Evolutionary conservation across 2,888 invertebrate genomes (phyloP).

Genomic region (Trachelus troglodyta): DNA sequence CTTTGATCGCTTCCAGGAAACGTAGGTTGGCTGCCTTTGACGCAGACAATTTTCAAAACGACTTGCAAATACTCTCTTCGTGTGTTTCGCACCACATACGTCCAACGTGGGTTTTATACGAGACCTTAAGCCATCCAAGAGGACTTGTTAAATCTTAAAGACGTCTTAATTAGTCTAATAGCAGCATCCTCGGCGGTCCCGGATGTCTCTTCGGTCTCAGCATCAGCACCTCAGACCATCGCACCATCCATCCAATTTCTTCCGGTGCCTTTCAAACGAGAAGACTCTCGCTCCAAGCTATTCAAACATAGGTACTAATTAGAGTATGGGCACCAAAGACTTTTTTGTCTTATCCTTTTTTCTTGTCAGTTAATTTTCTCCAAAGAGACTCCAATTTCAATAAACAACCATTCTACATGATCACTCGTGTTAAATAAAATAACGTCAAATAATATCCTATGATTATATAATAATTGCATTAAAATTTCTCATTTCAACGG

Average conservation of each 20-base stretch:
- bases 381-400: not conserved
- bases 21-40: not conserved
- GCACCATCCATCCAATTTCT: slow-evolving; percentile 42
- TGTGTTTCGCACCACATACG: not conserved
- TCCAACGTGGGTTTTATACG: not conserved
- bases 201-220: slow-evolving; percentile 20
- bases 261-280: slow-evolving; percentile 27
- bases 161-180: slow-evolving; percentile 53
- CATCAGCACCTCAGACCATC: slow-evolving; percentile 26
- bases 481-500: not conserved
- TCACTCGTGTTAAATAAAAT: not conserved
- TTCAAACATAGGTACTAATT: slow-evolving; percentile 42
- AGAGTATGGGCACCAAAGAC: slow-evolving; percentile 12
- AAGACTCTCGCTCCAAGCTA: slow-evolving; percentile 27
- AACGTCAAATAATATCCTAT: not conserved
- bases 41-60: not conserved
- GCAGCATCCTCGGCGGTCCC: slow-evolving; percentile 43
- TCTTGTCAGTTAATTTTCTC: not conserved
- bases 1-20: not conserved
- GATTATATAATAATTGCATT: not conserved
- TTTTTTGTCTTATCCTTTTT: not conserved
- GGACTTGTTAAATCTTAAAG: slow-evolving; percentile 27
- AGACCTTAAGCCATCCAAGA: not conserved
- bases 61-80: not conserved
- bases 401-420: not conserved